Evolutionary conservation across 2,888 invertebrate genomes (phyloP).

Genomic region (Orthosia gracilis): DNA sequence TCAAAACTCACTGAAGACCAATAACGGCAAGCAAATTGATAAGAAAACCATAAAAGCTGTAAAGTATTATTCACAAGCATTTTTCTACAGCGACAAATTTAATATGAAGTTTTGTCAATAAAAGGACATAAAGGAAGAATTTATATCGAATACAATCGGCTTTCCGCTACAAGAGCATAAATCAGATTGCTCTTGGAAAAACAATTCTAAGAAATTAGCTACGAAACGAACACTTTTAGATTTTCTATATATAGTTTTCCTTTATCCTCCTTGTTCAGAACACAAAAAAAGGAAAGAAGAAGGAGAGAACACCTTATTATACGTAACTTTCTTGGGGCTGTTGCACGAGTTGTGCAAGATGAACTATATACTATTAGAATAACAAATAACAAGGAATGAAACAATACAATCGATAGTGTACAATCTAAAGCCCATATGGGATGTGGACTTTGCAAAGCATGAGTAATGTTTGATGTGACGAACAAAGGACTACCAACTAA

Average conservation of each 20-base stretch:
- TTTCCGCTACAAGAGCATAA: background rate
- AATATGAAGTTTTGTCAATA: background rate
- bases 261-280: background rate
- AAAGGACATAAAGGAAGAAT: background rate
- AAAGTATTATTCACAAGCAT: too few relatives aligned
- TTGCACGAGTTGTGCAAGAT: background rate
- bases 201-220: background rate
- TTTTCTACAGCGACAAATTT: background rate
- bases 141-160: background rate
- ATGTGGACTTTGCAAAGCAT: conserved; percentile 65
- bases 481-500: conserved; percentile 59
- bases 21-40: background rate
- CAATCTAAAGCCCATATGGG: conserved; percentile 42
- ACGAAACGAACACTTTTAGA: background rate
- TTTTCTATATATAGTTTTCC: conserved; percentile 9
- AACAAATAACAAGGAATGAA: conserved; percentile 28
- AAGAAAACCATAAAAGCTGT: background rate
- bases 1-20: background rate
- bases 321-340: background rate
- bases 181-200: background rate
- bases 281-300: background rate
- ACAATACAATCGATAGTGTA: conserved; percentile 40
- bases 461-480: conserved; percentile 62
- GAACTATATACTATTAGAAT: conserved; percentile 8
- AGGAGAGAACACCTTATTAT: background rate